phyloP scores from a whole-genome alignment of 35 echinoderm and acorn worm genomes.

The Lytechinus variegatus region DNA sequence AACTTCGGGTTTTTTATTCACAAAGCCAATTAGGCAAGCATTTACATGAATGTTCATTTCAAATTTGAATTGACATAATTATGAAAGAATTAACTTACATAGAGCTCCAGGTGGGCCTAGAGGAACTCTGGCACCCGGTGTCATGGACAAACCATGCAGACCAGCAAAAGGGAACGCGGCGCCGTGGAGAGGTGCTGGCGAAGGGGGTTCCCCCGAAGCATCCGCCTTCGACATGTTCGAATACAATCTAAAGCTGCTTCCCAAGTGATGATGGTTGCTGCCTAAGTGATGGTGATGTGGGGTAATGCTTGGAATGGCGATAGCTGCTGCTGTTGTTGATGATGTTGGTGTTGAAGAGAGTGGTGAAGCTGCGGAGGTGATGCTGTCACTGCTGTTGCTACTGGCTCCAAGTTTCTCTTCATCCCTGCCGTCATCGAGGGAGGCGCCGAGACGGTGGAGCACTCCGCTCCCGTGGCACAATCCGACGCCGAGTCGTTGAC shows the following conservation, averaged over 20 bases:
- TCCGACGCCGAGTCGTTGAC: background rate
- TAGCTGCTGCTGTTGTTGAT: background rate
- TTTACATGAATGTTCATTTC: too few species aligned
- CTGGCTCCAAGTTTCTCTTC: background rate
- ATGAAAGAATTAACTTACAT: background rate
- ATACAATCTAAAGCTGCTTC: background rate
- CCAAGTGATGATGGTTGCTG: background rate
- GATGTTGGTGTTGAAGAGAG: background rate
- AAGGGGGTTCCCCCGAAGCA: constrained; percentile 13
- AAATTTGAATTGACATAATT: too few species aligned
- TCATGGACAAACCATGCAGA: constrained; percentile 29
- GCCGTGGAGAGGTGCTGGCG: background rate
- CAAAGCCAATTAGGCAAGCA: too few species aligned
- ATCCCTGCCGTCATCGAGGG: background rate
- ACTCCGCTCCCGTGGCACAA: background rate
- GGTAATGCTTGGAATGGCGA: constrained; percentile 23
- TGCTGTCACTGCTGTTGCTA: background rate
- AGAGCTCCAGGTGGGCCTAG: constrained; percentile 28
- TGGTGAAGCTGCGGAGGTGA: constrained; percentile 7
- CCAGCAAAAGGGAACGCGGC: constrained; percentile 16
- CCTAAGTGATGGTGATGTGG: constrained; percentile 25
- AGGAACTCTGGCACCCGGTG: constrained; percentile 13
- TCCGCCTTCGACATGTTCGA: constrained; percentile 26
- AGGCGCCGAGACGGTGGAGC: background rate
- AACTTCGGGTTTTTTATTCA: too few species aligned